Conservation (phyloP, 2,888 invertebrate species). For the Diaprepes abbreviatus region DNA sequence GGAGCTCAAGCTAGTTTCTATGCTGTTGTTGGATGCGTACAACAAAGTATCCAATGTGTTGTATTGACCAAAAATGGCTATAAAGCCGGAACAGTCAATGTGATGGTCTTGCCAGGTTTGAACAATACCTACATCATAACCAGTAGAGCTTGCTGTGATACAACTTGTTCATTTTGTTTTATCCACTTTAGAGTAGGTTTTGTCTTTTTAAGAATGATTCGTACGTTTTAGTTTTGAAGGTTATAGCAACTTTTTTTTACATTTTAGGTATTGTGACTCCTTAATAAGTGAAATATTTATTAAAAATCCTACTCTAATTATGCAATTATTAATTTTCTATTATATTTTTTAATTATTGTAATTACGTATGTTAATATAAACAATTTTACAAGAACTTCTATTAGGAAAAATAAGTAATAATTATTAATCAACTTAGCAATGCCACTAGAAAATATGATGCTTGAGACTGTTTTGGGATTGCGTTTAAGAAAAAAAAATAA, state of each 20-base stretch:
- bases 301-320: too few relatives aligned
- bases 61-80: constrained; percentile 48
- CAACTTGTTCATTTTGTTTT: constrained; percentile 42
- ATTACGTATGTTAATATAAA: too few relatives aligned
- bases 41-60: constrained; percentile 53
- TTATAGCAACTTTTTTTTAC: constrained; percentile 3
- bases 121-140: constrained; percentile 37
- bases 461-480: too few relatives aligned
- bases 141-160: constrained; percentile 53
- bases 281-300: too few relatives aligned
- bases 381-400: too few relatives aligned
- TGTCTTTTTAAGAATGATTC: neutral
- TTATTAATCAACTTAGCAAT: too few relatives aligned
- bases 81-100: constrained; percentile 52
- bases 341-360: too few relatives aligned
- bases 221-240: neutral
- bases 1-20: constrained; percentile 58
- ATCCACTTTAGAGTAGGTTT: constrained; percentile 25
- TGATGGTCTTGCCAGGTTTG: constrained; percentile 56
- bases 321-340: too few relatives aligned
- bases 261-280: too few relatives aligned
- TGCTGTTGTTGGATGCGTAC: constrained; percentile 61
- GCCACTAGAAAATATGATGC: too few relatives aligned
- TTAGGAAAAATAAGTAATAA: too few relatives aligned
- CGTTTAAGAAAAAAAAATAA: too few relatives aligned